Percentiles rank a stretch among this genome's conserved stretches.
Conservation (phyloP, 2,113 vertebrate species). For the Elgaria multicarinata region DNA sequence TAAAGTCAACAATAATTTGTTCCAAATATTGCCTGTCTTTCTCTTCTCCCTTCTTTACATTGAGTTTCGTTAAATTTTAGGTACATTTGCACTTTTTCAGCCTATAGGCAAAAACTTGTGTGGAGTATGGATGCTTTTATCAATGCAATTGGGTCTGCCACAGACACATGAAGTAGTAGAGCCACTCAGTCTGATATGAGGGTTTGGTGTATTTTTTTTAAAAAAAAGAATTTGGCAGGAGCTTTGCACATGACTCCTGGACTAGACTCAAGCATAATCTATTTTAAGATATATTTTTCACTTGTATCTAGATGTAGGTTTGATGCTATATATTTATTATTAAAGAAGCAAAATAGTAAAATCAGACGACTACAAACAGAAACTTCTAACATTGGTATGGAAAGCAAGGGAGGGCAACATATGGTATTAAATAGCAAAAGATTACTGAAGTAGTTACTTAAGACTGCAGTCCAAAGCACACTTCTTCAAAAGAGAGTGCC, state of each 20-base stretch:
- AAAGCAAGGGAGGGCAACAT: background rate
- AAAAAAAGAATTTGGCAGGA: background rate
- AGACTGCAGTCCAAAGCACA: too few relatives aligned
- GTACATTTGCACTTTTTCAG: background rate
- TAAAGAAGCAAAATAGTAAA: background rate
- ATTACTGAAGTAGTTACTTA: too few relatives aligned
- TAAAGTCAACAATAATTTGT: conserved; percentile 10
- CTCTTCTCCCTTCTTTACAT: background rate
- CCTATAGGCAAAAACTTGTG: background rate
- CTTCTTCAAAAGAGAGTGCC: background rate
- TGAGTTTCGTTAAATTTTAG: background rate
- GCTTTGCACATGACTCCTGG: background rate
- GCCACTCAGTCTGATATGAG: background rate
- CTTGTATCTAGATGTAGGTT: too few relatives aligned
- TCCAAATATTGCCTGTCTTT: too few relatives aligned
- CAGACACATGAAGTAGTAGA: background rate
- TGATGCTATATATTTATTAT: background rate
- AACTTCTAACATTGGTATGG: background rate
- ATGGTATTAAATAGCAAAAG: too few relatives aligned
- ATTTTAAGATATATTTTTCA: background rate
- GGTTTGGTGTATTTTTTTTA: background rate
- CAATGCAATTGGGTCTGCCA: background rate
- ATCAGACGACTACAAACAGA: background rate
- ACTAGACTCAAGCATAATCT: background rate
- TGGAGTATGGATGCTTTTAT: background rate